Evolutionary conservation across 2,888 invertebrate genomes (phyloP).

Genomic region (Lepeophtheirus nordmannii): DNA sequence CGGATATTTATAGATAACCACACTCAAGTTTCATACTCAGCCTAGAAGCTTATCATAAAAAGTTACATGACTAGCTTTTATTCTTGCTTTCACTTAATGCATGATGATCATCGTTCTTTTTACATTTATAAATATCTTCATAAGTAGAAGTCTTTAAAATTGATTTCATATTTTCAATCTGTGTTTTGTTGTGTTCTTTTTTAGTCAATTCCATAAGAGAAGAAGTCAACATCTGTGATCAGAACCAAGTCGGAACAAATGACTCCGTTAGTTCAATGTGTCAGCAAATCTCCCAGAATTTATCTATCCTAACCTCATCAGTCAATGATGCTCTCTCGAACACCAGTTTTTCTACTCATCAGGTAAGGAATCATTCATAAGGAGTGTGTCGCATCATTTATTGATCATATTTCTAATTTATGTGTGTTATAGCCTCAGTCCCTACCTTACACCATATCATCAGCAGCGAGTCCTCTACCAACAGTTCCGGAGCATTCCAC

Average conservation of each 20-base stretch:
- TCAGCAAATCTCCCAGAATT: slow-evolving; percentile 15
- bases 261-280: slow-evolving; percentile 16
- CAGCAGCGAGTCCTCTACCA: background rate
- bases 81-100: no score
- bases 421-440: background rate
- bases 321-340: background rate
- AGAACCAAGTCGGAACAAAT: background rate
- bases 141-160: no score
- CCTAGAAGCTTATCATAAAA: no score
- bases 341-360: background rate
- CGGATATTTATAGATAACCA: no score
- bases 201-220: slow-evolving; percentile 5
- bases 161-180: background rate
- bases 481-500: background rate
- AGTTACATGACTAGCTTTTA: no score
- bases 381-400: no score
- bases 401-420: background rate
- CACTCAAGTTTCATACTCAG: no score
- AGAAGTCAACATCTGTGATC: background rate
- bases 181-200: background rate
- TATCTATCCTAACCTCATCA: background rate
- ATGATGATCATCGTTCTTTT: no score
- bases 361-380: no score
- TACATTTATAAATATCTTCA: no score
- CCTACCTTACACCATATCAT: slow-evolving; percentile 1